Evolutionary conservation across 2,888 invertebrate species (phyloP).

Genomic region (Steromphala cineraria): DNA sequence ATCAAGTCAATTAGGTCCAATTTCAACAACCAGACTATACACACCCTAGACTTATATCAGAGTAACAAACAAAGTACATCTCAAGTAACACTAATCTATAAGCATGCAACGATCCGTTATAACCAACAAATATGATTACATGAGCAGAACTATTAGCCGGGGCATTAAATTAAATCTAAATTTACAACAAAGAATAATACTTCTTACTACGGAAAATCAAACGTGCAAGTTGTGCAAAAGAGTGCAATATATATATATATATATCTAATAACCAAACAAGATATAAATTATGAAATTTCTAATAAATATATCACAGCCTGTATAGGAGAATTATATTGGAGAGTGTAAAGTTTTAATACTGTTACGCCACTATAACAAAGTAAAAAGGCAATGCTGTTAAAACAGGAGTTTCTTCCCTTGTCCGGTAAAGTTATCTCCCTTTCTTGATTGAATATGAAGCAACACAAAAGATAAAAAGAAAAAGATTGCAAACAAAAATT

Average conservation of each 20-base stretch:
- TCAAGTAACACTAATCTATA: too few relatives aligned
- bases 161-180: not conserved
- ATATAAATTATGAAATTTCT: not conserved
- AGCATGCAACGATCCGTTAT: too few relatives aligned
- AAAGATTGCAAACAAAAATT: not conserved
- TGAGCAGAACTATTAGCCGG: not conserved
- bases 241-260: not conserved
- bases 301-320: slow-evolving; percentile 7
- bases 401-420: not conserved
- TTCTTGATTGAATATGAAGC: not conserved
- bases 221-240: not conserved
- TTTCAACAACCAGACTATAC: too few relatives aligned
- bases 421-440: too few relatives aligned
- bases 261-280: not conserved
- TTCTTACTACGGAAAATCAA: too few relatives aligned
- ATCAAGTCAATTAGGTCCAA: too few relatives aligned
- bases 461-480: not conserved
- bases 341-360: slow-evolving; percentile 1
- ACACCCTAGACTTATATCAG: not conserved
- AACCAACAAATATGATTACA: not conserved
- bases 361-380: not conserved
- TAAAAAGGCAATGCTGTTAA: not conserved
- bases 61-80: not conserved
- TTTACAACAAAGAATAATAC: not conserved
- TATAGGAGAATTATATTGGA: not conserved